Evolutionary conservation across 1,140 invertebrate genomes (phyloP).

Genomic region (Bombus picipes): DNA sequence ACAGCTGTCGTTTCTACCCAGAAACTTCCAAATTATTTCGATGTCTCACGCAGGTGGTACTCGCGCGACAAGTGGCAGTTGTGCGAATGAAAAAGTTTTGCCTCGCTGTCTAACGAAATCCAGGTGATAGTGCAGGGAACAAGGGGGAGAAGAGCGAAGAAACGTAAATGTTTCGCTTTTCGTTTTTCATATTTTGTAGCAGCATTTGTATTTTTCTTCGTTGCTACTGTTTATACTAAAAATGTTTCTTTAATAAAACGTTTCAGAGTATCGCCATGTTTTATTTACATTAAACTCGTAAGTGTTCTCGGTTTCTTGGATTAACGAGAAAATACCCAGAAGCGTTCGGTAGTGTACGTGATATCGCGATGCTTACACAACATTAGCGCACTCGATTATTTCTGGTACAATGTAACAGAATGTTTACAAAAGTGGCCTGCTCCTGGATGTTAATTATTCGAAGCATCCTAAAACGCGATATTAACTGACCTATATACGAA

Average conservation of each 20-base stretch:
- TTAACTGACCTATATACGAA: not conserved
- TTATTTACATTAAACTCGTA: not conserved
- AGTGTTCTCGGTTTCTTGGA: not conserved
- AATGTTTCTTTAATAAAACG: not conserved
- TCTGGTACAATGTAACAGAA: not conserved
- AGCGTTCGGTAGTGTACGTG: not conserved
- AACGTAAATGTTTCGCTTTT: too few relatives aligned
- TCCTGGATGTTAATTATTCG: not conserved
- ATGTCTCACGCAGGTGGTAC: constrained; percentile 73
- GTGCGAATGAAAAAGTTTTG: constrained; percentile 18
- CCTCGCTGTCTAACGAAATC: not conserved
- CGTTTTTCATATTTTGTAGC: not conserved
- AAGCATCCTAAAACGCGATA: not conserved
- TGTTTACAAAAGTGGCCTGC: not conserved
- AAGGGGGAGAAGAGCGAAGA: too few relatives aligned
- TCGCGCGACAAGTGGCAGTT: constrained; percentile 61
- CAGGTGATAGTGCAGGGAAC: too few relatives aligned
- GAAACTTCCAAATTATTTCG: constrained; percentile 76
- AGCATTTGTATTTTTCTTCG: not conserved
- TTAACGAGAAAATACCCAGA: not conserved
- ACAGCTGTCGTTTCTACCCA: constrained; percentile 44
- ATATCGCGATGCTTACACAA: not conserved
- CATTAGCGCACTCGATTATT: not conserved
- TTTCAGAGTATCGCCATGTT: not conserved
- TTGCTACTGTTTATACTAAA: not conserved